Base-by-base conservation (phyloP, 2,797 vertebrate genomes). In the Garrulus glandarius region DNA sequence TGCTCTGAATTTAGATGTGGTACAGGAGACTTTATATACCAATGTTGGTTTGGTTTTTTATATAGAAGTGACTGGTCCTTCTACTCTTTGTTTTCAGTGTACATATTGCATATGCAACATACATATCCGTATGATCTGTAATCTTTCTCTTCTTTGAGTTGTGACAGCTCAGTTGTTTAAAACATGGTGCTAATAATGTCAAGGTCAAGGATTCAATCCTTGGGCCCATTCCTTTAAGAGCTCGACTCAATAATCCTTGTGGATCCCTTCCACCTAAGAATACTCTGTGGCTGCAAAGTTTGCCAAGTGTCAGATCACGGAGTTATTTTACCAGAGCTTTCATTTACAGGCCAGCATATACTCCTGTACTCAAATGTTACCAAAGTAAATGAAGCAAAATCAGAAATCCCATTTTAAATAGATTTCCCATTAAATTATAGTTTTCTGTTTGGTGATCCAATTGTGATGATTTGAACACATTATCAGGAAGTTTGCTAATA, bases 131-230 rank as follows among this genome's bases (percentile, higher is more conserved):
- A 15, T 32, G 18, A 41, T 49, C 21, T 80, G 27, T 47, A 52
- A 8, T 8, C 10, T 53, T 70, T 19, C 15, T 79, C 19, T 46
- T 61, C 11, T 46, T 5, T 36, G 18, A 39, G 17, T 13, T 44
- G 4, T 37, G 10, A 13, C 37, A 77, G 24, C 30, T 83, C n/a
- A 37, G 8, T 14, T 56, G 44, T 60, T 56, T 56, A 44, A 17
- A 24, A 15, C 30, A 23, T 5, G 13, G 15, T 29, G 21, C 9
- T 37, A 24, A n/a, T 12, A 10, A 63, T 37, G 50, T 7, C 36
- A 9, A 10, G 4, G 19, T 21, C 1, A 3, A 15, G 29, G 22
- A 5, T 39, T 60, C 3, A 1, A 7, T 39, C 17, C 8, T 39
- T 21, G 16, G 5, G 13, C 6, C 32, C 36, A n/a, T 75, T 69